Base-by-base conservation (phyloP, 2,888 invertebrate species). In the Zele albiditarsus region DNA sequence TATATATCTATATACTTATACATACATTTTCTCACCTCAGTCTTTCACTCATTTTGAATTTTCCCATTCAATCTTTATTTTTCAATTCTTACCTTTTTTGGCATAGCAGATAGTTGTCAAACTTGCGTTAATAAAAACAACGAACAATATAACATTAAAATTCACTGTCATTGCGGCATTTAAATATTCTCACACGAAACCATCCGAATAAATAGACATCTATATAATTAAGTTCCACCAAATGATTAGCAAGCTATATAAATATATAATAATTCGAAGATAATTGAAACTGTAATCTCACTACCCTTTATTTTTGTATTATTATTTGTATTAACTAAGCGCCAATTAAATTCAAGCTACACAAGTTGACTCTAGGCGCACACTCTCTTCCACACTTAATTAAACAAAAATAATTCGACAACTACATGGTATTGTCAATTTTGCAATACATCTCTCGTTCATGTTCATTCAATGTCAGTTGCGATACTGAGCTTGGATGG, bases 81-180 rank as follows among this genome's bases (percentile, higher is more conserved):
- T 27, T 12, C 20, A n/a, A 33, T 16, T 60, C 84, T 82, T 84
- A 86, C 86, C 86, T 86, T 86, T 83, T 77, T 84, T 85, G 67
- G 81, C 85, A 81, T 84, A 77, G 75, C 83, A 84, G 81, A 83
- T 78, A 76, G 82, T 83, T 79, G 81, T 82, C 79, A 82, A 81
- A 81, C 80, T 80, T 74, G 84, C 79, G 75, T 77, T 80, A 77
- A 86, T 81, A 74, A 83, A 80, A 79, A 85, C 81, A 80, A 84
- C 79, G 79, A 84, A 80, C 83, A 84, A 84, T 75, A 83, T 78
- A 67, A 82, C 81, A 80, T 79, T 80, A 80, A 81, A 80, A 42
- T 75, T 75, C 76, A 81, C 70, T 81, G 81, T 82, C 72, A 76
- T 65, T 57, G 46, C 63, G 31, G 31, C n/a, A 46, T 53, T 53